Evolutionary conservation across 2,113 vertebrate genomes (phyloP).

Genomic region (Lynx canadensis): DNA sequence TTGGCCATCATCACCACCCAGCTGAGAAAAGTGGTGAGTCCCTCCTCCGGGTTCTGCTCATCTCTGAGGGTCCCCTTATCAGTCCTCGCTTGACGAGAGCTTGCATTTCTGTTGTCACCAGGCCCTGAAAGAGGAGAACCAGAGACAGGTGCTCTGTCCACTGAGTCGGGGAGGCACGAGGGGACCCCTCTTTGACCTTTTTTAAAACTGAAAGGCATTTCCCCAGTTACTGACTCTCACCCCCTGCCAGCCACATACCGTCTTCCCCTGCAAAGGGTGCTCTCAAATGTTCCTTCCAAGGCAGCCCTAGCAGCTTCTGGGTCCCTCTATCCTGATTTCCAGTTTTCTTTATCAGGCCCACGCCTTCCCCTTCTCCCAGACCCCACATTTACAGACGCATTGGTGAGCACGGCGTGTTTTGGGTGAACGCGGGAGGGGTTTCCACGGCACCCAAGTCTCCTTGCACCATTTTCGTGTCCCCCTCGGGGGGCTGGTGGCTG

Average conservation of each 20-base stretch:
- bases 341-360: neutral
- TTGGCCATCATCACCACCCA: neutral
- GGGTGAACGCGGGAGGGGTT: neutral
- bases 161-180: accelerated
- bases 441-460: neutral
- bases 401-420: accelerated
- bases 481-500: neutral
- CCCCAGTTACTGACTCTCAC: neutral
- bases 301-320: neutral
- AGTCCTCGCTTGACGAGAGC: neutral
- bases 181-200: neutral
- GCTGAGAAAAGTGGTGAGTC: neutral
- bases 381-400: neutral
- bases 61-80: neutral
- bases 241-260: neutral
- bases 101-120: neutral
- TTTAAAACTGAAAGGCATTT: neutral
- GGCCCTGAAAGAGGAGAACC: accelerated
- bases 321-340: neutral
- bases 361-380: neutral
- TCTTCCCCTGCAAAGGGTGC: neutral
- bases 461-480: neutral
- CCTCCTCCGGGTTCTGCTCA: accelerated
- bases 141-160: accelerated
- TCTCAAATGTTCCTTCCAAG: neutral